Conservation (phyloP, 2,888 invertebrate genomes). For the Melolontha melolontha region DNA sequence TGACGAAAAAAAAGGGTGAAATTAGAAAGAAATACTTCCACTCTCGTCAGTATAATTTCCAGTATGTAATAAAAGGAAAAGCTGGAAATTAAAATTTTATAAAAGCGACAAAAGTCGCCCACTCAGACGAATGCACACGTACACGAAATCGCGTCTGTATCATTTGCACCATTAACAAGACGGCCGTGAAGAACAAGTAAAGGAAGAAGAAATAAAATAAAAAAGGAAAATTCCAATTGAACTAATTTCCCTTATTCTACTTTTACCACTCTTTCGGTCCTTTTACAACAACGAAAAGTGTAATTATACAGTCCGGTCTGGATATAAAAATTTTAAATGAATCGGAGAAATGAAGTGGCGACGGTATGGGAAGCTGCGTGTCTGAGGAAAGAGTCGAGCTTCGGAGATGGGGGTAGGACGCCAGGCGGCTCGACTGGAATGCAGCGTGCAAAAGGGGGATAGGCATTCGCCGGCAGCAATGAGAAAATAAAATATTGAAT, state of each 20-base stretch:
- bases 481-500: constrained; percentile 61
- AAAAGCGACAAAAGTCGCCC: constrained; percentile 19
- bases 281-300: constrained; percentile 46
- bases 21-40: constrained; percentile 3
- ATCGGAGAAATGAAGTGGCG: constrained; percentile 38
- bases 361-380: not conserved
- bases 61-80: not conserved
- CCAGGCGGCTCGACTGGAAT: constrained; percentile 4
- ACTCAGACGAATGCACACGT: constrained; percentile 6
- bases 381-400: too few relatives aligned
- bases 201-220: not conserved
- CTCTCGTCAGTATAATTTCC: not conserved
- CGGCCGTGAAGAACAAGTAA: not conserved
- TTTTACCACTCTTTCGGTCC: constrained; percentile 30
- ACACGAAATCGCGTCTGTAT: constrained; percentile 11
- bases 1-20: not conserved
- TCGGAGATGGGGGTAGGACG: not conserved
- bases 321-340: constrained; percentile 44
- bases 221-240: constrained; percentile 32
- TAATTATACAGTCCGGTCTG: constrained; percentile 45
- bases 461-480: constrained; percentile 47
- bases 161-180: constrained; percentile 23
- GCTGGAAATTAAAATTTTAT: constrained; percentile 26
- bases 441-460: constrained; percentile 46
- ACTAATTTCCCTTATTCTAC: constrained; percentile 42